A percentile compares a stretch with the other conserved stretches of the same genome.
Evolutionary conservation across 2,888 invertebrate species (phyloP).

Genomic region (Piscicola geometra): DNA sequence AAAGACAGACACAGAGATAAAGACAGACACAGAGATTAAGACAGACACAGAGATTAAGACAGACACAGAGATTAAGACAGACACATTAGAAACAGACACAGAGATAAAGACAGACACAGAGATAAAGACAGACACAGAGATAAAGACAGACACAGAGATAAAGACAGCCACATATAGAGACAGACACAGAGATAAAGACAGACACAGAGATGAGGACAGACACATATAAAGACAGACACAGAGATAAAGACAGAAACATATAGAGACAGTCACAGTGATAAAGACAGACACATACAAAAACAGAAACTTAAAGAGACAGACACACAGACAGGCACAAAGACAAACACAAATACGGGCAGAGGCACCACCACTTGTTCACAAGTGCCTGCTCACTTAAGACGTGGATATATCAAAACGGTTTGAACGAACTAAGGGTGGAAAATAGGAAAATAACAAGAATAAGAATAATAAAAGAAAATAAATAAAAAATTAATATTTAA

Average conservation of each 20-base stretch:
- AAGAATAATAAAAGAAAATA: too few species aligned
- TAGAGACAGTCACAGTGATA: too few species aligned
- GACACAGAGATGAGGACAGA: too few species aligned
- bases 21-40: background rate
- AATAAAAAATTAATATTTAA: too few species aligned
- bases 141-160: background rate
- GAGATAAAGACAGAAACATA: too few species aligned
- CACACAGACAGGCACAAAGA: too few species aligned
- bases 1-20: background rate
- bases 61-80: background rate
- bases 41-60: background rate
- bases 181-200: background rate
- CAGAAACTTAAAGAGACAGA: too few species aligned
- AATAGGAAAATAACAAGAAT: too few species aligned
- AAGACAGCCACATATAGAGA: too few species aligned
- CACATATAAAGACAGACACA: too few species aligned
- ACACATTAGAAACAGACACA: too few species aligned
- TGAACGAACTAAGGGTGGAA: background rate
- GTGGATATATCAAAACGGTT: slow-evolving; percentile 3
- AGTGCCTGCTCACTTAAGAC: slow-evolving; percentile 8
- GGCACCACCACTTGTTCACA: slow-evolving; percentile 3
- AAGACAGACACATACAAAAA: too few species aligned
- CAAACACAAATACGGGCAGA: background rate
- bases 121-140: background rate
- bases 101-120: background rate